Evolutionary conservation across 1,140 invertebrate genomes (phyloP).

Genomic region (Pseudomyrmex sp.): DNA sequence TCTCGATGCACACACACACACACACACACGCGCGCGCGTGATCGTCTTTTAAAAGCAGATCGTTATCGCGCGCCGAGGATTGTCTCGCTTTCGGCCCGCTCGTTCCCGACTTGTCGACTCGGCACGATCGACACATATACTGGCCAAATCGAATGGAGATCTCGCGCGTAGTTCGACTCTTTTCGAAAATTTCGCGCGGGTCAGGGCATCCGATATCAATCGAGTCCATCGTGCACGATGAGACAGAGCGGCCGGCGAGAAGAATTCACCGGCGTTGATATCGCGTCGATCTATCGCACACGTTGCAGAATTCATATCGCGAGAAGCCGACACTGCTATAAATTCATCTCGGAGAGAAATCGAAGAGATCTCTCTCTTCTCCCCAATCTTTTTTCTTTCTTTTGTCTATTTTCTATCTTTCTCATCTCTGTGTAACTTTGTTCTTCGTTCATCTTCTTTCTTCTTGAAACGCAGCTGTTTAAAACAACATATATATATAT

Average conservation of each 20-base stretch:
- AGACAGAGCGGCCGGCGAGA: conserved; percentile 44
- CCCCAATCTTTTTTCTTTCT: conserved; percentile 1
- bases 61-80: background rate
- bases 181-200: conserved; percentile 55
- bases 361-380: conserved; percentile 16
- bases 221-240: conserved; percentile 68
- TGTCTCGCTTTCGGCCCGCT: conserved; percentile 10
- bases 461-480: background rate
- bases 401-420: conserved; percentile 21
- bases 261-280: conserved; percentile 57
- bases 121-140: conserved; percentile 35
- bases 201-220: conserved; percentile 69
- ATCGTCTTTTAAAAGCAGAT: conserved; percentile 33
- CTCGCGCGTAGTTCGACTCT: conserved; percentile 10
- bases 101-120: conserved; percentile 10
- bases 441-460: background rate
- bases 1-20: background rate
- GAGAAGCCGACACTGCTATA: conserved; percentile 42
- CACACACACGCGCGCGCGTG: background rate
- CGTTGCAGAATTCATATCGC: conserved; percentile 77
- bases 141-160: conserved; percentile 35
- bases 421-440: background rate
- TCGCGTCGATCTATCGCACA: conserved; percentile 69
- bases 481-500: background rate
- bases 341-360: conserved; percentile 36